Evolutionary conservation across 2,888 invertebrate genomes (phyloP).

Genomic region (Atrina japonica): DNA sequence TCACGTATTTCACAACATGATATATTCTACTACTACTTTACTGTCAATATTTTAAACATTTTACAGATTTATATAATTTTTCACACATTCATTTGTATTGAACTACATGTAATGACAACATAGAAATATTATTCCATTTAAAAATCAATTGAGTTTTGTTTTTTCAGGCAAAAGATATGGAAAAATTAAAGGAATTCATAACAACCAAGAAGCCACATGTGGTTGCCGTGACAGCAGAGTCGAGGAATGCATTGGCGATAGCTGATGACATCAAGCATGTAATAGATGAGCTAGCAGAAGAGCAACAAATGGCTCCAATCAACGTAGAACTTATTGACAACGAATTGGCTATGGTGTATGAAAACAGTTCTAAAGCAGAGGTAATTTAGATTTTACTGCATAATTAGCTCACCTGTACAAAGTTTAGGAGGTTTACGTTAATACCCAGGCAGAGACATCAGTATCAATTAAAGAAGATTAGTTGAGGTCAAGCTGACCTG

Average conservation of each 20-base stretch:
- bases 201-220: constrained; percentile 95
- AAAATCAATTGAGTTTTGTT: neutral
- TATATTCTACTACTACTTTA: too few species aligned
- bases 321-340: constrained; percentile 96
- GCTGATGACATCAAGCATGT: constrained; percentile 80
- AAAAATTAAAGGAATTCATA: constrained; percentile 90
- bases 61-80: too few species aligned
- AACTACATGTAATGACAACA: too few species aligned
- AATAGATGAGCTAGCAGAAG: constrained; percentile 83
- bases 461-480: neutral
- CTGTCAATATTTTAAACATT: too few species aligned
- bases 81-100: too few species aligned
- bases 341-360: constrained; percentile 94
- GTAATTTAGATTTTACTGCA: too few species aligned
- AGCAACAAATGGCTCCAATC: constrained; percentile 90
- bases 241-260: constrained; percentile 85
- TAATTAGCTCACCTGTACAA: neutral
- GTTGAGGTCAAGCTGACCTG: too few species aligned
- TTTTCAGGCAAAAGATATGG: constrained; percentile 84
- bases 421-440: neutral
- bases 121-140: too few species aligned
- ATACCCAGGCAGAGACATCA: neutral
- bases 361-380: constrained; percentile 92
- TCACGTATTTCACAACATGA: too few species aligned
- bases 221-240: constrained; percentile 94